Evolutionary conservation across 2,797 vertebrate genomes (phyloP), one percentile per base, ranked within the genome.

Genomic region (Coilia nasus): DNA sequence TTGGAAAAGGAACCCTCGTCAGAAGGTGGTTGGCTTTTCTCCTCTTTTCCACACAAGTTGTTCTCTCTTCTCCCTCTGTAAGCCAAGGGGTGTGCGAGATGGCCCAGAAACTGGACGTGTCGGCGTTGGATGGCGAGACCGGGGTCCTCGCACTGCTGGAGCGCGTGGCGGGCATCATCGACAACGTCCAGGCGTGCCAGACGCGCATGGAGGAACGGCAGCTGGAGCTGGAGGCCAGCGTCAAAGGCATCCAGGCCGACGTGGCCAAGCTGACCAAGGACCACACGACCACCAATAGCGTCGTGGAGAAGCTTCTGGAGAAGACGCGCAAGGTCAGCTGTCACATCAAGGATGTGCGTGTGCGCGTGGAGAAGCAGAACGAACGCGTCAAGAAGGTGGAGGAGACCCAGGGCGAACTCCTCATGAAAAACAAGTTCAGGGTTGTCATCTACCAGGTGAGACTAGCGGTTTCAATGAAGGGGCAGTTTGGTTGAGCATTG

Each of bases 401-500:
- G 91, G 95, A 95, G 81, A 98, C 97, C 0, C 98, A 99, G 92
- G 95, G 95, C 9, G 98, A 99, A 90, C 97, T 99, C 87, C 95
- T 99, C 85, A 96, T 94, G 90, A 99, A 98, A 94, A 99, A 98
- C 95, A 99, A 97, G 94, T 99, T 99, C 90, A 95, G 97, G 1
- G 98, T 99, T 81, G 97, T 99, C 21, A 99, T 99, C 91, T 99
- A 99, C 87, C 98, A 97, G 96, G 97, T 97, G 95, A 94, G 86
- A 44, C 28, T 17, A 23, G 47, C 28, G 10, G 9, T 81, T 56
- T 67, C 11, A n/a, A n/a, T 15, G 64, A 71, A 31, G 31, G 23
- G 57, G 19, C 41, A n/a, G 71, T 44, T 78, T 44, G 71, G 17
- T 44, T 78, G 31, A 44, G 71, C 15, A 44, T 35, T 41, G 5